phyloP scores from a whole-genome alignment of 1,140 invertebrate species.

The Helicoverpa armigera region DNA sequence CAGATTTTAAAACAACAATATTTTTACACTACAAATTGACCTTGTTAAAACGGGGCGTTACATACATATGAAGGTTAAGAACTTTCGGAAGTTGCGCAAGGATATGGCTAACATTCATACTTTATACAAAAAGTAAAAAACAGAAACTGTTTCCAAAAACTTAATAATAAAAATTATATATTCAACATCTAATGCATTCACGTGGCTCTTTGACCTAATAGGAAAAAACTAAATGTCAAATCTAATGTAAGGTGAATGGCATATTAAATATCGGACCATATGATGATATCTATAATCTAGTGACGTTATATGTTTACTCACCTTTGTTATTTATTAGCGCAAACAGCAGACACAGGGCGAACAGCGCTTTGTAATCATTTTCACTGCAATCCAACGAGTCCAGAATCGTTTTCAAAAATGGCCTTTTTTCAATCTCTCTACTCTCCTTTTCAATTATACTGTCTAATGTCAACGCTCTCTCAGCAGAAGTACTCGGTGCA shows the following conservation, averaged over 20 bases:
- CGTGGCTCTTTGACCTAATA: background rate
- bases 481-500: conserved; percentile 75
- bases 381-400: conserved; percentile 94
- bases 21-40: conserved; percentile 5
- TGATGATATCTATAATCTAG: conserved; percentile 16
- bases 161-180: too few species aligned
- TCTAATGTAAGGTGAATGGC: conserved; percentile 24
- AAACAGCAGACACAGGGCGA: conserved; percentile 97
- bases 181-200: background rate
- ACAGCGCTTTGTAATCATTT: conserved; percentile 98
- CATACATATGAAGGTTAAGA: background rate
- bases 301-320: conserved; percentile 76
- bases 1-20: background rate
- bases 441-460: conserved; percentile 78
- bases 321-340: conserved; percentile 98
- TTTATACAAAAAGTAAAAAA: too few species aligned
- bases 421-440: conserved; percentile 88
- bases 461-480: conserved; percentile 65
- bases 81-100: background rate
- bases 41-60: background rate
- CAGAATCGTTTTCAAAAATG: conserved; percentile 96
- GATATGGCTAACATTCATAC: background rate
- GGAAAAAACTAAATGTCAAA: conserved; percentile 21
- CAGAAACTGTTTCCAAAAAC: too few species aligned
- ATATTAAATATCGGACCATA: conserved; percentile 13